phyloP scores from a whole-genome alignment of 64 coral and sea anemone species.

The Pachyseris speciosa region DNA sequence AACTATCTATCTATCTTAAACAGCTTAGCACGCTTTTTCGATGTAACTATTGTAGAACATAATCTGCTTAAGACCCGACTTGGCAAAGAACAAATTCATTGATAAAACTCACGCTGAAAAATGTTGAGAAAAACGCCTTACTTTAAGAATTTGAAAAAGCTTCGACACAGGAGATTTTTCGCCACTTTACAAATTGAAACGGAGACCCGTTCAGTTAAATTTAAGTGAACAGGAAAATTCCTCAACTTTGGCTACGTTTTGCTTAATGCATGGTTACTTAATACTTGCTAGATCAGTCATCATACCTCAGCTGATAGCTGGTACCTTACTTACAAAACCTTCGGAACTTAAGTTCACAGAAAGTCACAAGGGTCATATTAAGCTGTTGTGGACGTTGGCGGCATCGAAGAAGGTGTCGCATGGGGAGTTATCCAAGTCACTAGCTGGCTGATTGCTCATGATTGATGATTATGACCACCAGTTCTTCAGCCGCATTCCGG shows the following conservation, averaged over 20 bases:
- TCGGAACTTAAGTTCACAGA: not conserved
- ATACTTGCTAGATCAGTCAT: not conserved
- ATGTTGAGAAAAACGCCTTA: no score
- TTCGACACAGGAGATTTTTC: no score
- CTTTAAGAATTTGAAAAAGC: no score
- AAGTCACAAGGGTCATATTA: not conserved
- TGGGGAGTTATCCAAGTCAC: conserved; percentile 48
- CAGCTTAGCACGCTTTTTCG: no score
- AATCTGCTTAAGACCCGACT: no score
- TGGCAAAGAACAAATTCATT: no score
- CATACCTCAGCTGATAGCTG: not conserved
- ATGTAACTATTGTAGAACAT: no score
- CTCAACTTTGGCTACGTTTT: not conserved
- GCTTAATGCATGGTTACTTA: not conserved
- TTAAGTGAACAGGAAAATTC: not conserved
- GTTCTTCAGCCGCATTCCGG: conserved; percentile 53
- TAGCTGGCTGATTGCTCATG: conserved; percentile 3
- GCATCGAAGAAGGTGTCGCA: not conserved
- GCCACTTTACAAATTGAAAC: no score
- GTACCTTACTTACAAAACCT: no score
- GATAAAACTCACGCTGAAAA: no score
- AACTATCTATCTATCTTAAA: no score
- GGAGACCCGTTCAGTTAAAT: no score
- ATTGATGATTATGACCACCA: conserved; percentile 6
- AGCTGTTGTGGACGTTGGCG: not conserved